Percentiles rank a stretch among this genome's conserved stretches.
These are phyloP conservation scores for Plagodis dolabraria DNA, from an alignment of 2,888 invertebrate species.

Conservation along the genomic window DNA sequence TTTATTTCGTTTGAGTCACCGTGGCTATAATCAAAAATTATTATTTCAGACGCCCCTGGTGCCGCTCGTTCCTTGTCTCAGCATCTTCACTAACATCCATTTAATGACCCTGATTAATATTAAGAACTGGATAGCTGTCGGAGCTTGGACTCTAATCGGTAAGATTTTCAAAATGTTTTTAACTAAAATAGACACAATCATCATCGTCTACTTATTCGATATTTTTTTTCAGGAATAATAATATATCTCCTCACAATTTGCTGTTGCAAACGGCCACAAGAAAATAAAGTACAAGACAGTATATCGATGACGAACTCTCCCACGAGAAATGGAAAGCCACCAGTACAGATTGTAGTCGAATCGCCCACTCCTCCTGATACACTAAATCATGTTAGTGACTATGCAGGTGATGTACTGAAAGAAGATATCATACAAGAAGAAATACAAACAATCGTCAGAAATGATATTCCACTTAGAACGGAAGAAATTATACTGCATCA, in stretches of 20 bases:
- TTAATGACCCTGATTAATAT: slow-evolving; percentile 92
- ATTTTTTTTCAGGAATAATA: slow-evolving; percentile 65
- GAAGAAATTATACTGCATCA: slow-evolving; percentile 65
- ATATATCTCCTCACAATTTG: slow-evolving; percentile 67
- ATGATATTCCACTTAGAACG: slow-evolving; percentile 42
- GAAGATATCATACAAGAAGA: slow-evolving; percentile 43
- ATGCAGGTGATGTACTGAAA: slow-evolving; percentile 45
- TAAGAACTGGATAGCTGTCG: slow-evolving; percentile 93
- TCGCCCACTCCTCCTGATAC: slow-evolving; percentile 74
- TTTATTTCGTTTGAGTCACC: not conserved
- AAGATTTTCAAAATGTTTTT: slow-evolving; percentile 37
- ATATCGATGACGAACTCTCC: slow-evolving; percentile 48
- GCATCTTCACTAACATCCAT: slow-evolving; percentile 93
- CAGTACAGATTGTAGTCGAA: slow-evolving; percentile 73
- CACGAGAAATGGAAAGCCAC: slow-evolving; percentile 61
- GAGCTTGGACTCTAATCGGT: slow-evolving; percentile 93
- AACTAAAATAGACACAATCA: not conserved
- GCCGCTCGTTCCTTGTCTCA: slow-evolving; percentile 91
- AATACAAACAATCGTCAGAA: slow-evolving; percentile 44
- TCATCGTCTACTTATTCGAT: not conserved
- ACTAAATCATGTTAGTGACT: slow-evolving; percentile 53
- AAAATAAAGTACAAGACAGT: slow-evolving; percentile 47
- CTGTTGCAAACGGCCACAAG: slow-evolving; percentile 57
- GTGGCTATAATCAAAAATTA: not conserved
- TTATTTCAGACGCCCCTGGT: slow-evolving; percentile 90